Conservation (phyloP, 2,888 invertebrate species). For the Polydesmus complanatus region DNA sequence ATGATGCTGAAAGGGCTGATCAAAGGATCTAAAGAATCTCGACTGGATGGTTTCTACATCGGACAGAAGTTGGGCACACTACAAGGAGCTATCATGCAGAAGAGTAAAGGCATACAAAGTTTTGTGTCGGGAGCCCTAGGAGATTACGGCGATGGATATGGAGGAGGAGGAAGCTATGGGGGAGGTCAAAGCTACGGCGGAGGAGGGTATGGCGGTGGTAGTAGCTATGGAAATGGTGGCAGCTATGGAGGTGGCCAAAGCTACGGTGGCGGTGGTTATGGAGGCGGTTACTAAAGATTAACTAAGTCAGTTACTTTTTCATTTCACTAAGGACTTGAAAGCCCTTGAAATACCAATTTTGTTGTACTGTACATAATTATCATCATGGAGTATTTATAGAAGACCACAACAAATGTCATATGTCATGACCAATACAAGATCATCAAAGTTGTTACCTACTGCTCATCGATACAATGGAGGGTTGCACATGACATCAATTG, state of each 20-base stretch:
- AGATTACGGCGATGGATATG: neutral
- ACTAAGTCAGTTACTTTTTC: too few species aligned
- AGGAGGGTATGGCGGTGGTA: constrained; percentile 2
- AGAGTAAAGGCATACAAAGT: neutral
- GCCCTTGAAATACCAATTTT: too few species aligned
- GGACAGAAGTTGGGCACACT: constrained; percentile 7
- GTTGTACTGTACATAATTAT: too few species aligned
- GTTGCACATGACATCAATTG: too few species aligned
- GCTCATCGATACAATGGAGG: too few species aligned
- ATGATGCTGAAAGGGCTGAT: constrained; percentile 7
- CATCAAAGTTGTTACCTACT: too few species aligned
- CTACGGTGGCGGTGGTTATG: neutral
- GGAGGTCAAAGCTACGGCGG: neutral
- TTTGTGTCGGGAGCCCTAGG: neutral
- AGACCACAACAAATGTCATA: too few species aligned
- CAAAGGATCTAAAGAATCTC: constrained; percentile 1
- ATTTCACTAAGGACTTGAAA: too few species aligned
- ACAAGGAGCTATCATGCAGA: neutral
- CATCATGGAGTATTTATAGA: too few species aligned
- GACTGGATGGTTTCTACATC: constrained; percentile 2
- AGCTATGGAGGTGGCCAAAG: neutral
- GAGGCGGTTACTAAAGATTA: neutral
- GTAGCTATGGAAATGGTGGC: neutral
- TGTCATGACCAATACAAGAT: too few species aligned
- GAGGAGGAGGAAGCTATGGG: constrained; percentile 2